These are phyloP conservation scores for Silurus meridionalis DNA, from an alignment of 2,113 vertebrate genomes.

Conservation along the genomic window DNA sequence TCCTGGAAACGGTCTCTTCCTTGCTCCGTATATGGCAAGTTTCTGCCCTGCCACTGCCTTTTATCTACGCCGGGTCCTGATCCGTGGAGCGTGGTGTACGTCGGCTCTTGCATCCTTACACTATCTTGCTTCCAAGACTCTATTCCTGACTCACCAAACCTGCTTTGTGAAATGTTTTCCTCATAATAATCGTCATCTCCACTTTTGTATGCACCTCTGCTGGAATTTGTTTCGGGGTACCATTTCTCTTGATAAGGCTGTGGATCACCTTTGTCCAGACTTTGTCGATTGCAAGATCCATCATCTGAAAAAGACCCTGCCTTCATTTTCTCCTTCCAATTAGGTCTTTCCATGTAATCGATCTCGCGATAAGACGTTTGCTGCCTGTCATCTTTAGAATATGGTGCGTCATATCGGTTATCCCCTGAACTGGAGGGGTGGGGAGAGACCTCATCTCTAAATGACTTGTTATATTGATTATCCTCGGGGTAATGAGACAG, in stretches of 20 bases:
- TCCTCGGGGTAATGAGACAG: constrained; percentile 24
- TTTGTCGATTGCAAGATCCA: background rate
- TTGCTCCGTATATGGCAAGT: constrained; percentile 7
- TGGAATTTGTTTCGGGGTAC: background rate
- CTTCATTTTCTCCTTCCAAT: constrained; percentile 4
- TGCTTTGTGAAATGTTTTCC: constrained; percentile 6
- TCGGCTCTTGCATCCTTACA: background rate
- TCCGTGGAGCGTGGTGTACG: background rate
- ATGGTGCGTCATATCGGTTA: constrained; percentile 12
- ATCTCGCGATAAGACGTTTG: constrained; percentile 36
- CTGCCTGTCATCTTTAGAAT: constrained; percentile 40
- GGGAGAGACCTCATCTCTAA: constrained; percentile 16
- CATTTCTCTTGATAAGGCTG: background rate
- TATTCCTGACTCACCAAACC: background rate
- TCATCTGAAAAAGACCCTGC: background rate
- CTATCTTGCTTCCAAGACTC: constrained; percentile 1
- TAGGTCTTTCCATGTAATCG: background rate
- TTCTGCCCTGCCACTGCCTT: background rate
- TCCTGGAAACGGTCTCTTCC: constrained; percentile 24
- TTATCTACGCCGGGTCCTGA: constrained; percentile 23
- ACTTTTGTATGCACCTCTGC: background rate
- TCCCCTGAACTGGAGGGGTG: constrained; percentile 19
- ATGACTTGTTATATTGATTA: constrained; percentile 19
- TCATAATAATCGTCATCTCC: constrained; percentile 17
- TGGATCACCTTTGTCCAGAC: background rate